Conservation (phyloP, 2,888 invertebrate genomes). For the Carcina quercana region DNA sequence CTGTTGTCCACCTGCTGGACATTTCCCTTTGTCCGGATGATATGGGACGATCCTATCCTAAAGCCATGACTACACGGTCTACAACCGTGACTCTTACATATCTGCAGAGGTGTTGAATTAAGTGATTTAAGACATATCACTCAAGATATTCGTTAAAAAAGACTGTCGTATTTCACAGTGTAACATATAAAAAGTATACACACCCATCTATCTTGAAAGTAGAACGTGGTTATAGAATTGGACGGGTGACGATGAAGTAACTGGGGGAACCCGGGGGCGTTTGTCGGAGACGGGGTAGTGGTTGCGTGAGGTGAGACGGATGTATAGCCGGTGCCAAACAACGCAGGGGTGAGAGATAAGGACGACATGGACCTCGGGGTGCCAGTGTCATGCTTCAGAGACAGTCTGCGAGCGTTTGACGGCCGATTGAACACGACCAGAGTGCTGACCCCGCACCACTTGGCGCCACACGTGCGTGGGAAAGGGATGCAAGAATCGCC, state of each 20-base stretch:
- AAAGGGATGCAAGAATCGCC: constrained; percentile 92
- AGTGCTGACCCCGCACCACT: constrained; percentile 91
- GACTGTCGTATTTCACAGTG: no score
- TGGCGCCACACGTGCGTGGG: constrained; percentile 94
- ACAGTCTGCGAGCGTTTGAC: constrained; percentile 78
- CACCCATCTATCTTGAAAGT: constrained; percentile 84
- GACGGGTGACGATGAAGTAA: constrained; percentile 67
- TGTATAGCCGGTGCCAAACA: constrained; percentile 48
- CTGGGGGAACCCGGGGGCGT: constrained; percentile 61
- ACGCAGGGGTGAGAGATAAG: constrained; percentile 47
- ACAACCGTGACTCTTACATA: no score
- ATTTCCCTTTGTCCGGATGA: no score
- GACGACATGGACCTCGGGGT: constrained; percentile 79
- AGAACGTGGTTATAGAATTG: constrained; percentile 83
- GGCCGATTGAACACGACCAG: constrained; percentile 91
- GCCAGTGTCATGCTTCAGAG: constrained; percentile 79
- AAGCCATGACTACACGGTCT: no score
- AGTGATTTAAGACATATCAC: no score
- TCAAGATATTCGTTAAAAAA: no score
- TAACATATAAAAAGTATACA: constrained; percentile 32
- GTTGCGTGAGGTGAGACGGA: constrained; percentile 67
- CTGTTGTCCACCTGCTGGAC: no score
- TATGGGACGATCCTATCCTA: no score
- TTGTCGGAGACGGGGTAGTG: constrained; percentile 67
- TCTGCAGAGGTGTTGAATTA: no score